Percentiles rank a stretch among this genome's conserved stretches.
Evolutionary conservation across 2,113 vertebrate genomes (phyloP).

Genomic region (Axis porcinus): DNA sequence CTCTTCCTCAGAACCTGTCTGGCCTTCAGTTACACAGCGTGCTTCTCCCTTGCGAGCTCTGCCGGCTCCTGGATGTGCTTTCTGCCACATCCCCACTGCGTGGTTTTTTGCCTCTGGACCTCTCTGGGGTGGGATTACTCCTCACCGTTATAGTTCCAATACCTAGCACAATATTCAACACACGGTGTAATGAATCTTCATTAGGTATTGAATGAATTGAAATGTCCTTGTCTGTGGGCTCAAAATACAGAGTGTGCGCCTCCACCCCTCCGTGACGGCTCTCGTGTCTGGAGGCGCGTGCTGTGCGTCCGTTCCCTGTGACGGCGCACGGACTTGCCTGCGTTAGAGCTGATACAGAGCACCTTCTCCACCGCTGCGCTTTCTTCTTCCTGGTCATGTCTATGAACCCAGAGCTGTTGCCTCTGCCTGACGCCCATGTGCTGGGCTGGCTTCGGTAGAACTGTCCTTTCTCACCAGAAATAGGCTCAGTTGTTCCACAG

Average conservation of each 20-base stretch:
- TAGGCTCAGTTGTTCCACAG: not conserved
- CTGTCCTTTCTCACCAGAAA: not conserved
- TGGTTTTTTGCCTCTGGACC: not conserved
- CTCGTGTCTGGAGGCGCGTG: accelerated
- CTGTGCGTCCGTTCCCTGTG: accelerated
- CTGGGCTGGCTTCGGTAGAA: not conserved
- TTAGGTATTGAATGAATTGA: not conserved
- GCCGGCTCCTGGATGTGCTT: not conserved
- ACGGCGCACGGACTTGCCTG: accelerated
- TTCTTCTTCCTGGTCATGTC: not conserved
- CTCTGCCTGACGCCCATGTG: not conserved
- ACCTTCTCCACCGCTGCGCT: not conserved
- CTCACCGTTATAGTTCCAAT: not conserved
- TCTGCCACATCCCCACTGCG: not conserved
- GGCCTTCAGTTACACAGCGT: too few species aligned
- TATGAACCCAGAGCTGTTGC: not conserved
- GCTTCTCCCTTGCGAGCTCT: too few species aligned
- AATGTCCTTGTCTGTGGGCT: not conserved
- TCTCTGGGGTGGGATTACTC: not conserved
- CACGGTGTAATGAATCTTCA: not conserved
- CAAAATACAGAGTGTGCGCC: not conserved
- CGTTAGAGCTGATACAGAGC: not conserved
- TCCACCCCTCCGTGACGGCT: not conserved
- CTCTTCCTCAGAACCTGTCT: not conserved
- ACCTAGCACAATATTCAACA: not conserved